Base-by-base conservation (phyloP, 2,113 vertebrate genomes). In the Coryphaenoides rupestris region DNA sequence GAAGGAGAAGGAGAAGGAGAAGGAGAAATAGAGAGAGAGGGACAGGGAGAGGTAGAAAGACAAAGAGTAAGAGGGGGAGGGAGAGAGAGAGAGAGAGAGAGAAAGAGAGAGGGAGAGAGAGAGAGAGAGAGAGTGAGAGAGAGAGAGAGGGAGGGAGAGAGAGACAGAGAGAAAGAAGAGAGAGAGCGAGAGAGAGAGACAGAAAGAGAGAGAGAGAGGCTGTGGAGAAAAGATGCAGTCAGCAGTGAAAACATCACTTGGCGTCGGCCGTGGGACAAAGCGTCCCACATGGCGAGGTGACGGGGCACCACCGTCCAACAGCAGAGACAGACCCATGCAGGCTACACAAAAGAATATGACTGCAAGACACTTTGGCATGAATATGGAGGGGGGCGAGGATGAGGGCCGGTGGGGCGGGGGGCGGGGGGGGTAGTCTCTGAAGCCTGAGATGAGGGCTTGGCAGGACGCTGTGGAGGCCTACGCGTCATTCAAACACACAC, bases 211-310 rank as follows among this genome's bases (percentile, higher is more conserved):
- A 62, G 68, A 17, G 17, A 19, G 49, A 69, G 61, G 58, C 61
- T 73, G 68, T 21, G 52, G 67, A 72, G 75, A 62, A 67, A 61
- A 46, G 66, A 74, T 77, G 70, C 54, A 69, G 69, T 75, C 73
- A 60, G 70, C 70, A 70, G 75, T 69, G 69, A 78, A 81, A 79
- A 80, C 66, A 80, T 63, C 75, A 65, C 69, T 84, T 89, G 85
- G 85, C 84, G 79, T 19, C n/a, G 73, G 49, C 70, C 75, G 69
- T 85, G 87, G 84, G 85, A 89, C 66, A 70, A 74, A 78, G 81
- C n/a, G 78, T 40, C 33, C 9, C 33, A 40, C 13, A 40, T 40
- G 7, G 53, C 63, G 83, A 40, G 64, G 55, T 76, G 76, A 75
- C 68, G 19, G 80, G 71, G 63, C 55, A 55, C 55, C 33, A 59